A percentile compares a stretch with the other conserved stretches of the same genome.
Evolutionary conservation across 2,113 vertebrate genomes (phyloP).

Genomic region (Telmatochromis sp.): DNA sequence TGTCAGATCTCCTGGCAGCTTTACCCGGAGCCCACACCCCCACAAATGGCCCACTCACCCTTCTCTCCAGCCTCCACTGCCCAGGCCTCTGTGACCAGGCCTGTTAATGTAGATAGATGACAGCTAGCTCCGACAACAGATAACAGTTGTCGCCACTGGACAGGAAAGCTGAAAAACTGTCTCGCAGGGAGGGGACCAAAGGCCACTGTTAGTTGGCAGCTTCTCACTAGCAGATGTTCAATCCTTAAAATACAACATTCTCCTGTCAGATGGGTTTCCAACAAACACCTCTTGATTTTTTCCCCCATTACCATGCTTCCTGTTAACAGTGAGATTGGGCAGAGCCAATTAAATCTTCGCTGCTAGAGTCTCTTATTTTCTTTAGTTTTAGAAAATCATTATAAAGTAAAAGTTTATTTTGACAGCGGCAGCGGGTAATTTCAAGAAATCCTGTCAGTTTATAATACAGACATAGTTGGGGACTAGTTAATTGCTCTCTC

Average conservation of each 20-base stretch:
- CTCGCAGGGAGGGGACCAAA: not conserved
- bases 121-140: conserved; percentile 13
- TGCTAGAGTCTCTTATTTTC: not conserved
- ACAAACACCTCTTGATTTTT: not conserved
- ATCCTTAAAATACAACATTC: conserved; percentile 22
- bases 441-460: not conserved
- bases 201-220: conserved; percentile 19
- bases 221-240: conserved; percentile 49
- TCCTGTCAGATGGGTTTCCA: conserved; percentile 7
- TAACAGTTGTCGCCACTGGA: conserved; percentile 23
- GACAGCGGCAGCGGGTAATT: not conserved
- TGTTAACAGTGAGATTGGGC: not conserved
- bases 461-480: not conserved
- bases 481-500: not conserved
- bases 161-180: not conserved
- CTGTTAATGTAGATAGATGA: conserved; percentile 41
- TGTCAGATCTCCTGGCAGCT: conserved; percentile 45
- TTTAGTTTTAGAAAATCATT: not conserved
- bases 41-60: not conserved
- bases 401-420: not conserved
- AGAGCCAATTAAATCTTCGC: conserved; percentile 34
- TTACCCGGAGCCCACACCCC: not conserved
- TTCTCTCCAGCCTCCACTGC: not conserved
- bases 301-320: not conserved
- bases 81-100: not conserved